A percentile compares a stretch with the other conserved stretches of the same genome.
These are phyloP conservation scores for Aquatica leii DNA, from an alignment of 2,888 invertebrate species.

Conservation along the genomic window DNA sequence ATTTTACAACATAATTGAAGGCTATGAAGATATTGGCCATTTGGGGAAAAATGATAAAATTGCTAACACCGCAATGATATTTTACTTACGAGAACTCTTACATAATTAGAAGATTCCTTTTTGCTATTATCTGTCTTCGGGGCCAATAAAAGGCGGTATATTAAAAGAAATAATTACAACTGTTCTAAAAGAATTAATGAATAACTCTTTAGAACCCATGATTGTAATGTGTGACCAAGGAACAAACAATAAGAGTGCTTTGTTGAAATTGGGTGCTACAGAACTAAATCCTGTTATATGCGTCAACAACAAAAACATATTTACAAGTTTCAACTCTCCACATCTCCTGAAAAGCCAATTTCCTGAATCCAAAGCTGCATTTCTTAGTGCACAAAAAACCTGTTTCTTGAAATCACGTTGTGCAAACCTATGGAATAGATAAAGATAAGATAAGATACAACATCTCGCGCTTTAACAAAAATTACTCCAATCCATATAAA, in stretches of 20 bases:
- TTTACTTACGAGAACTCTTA: constrained; percentile 27
- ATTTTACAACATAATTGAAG: constrained; percentile 35
- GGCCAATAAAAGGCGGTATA: constrained; percentile 22
- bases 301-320: constrained; percentile 18
- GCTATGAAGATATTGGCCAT: constrained; percentile 35
- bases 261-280: constrained; percentile 25
- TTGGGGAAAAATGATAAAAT: constrained; percentile 32
- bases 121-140: constrained; percentile 26
- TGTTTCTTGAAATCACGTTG: constrained; percentile 31
- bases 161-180: constrained; percentile 20
- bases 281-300: constrained; percentile 22
- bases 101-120: constrained; percentile 34
- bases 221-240: constrained; percentile 33
- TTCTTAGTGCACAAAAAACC: constrained; percentile 10
- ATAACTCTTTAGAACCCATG: constrained; percentile 24
- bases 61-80: constrained; percentile 27
- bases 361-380: constrained; percentile 25
- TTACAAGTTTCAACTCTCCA: constrained; percentile 29
- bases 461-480: constrained; percentile 29
- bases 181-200: constrained; percentile 18
- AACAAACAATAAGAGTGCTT: constrained; percentile 25
- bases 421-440: constrained; percentile 28
- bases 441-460: constrained; percentile 19
- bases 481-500: constrained; percentile 21
- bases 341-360: constrained; percentile 31